These are phyloP conservation scores for Synergus laeviventris DNA, from an alignment of 2,888 invertebrate species.

Conservation along the genomic window DNA sequence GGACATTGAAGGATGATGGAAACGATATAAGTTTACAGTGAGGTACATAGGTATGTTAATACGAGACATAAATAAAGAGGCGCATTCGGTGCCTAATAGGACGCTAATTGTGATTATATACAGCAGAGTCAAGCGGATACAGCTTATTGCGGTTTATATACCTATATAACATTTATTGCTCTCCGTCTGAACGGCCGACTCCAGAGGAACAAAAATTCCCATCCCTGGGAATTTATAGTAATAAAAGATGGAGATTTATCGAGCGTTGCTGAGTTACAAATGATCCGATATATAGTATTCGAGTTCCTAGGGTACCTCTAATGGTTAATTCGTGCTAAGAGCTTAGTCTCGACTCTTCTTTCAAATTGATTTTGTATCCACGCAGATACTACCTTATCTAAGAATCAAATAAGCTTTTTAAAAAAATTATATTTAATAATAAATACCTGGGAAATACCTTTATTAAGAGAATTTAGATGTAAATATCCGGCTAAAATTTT, in stretches of 20 bases:
- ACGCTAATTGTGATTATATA: conserved; percentile 66
- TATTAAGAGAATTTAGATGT: too few species aligned
- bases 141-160: conserved; percentile 59
- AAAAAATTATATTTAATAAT: background rate
- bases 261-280: conserved; percentile 60
- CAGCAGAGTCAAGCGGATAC: conserved; percentile 57
- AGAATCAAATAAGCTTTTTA: background rate
- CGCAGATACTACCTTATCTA: conserved; percentile 20
- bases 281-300: conserved; percentile 57
- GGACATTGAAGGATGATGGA: conserved; percentile 50
- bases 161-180: conserved; percentile 62
- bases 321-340: conserved; percentile 61
- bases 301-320: conserved; percentile 52
- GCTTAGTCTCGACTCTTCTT: conserved; percentile 3
- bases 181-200: conserved; percentile 54
- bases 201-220: conserved; percentile 56
- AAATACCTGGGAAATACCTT: background rate
- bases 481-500: too few species aligned
- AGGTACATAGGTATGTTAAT: conserved; percentile 56
- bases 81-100: conserved; percentile 59
- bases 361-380: conserved; percentile 37
- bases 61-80: conserved; percentile 59
- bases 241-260: conserved; percentile 65
- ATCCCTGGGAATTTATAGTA: conserved; percentile 62
- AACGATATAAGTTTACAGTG: conserved; percentile 60